phyloP scores from a whole-genome alignment of 1,140 invertebrate genomes.

The Ylistrum balloti region DNA sequence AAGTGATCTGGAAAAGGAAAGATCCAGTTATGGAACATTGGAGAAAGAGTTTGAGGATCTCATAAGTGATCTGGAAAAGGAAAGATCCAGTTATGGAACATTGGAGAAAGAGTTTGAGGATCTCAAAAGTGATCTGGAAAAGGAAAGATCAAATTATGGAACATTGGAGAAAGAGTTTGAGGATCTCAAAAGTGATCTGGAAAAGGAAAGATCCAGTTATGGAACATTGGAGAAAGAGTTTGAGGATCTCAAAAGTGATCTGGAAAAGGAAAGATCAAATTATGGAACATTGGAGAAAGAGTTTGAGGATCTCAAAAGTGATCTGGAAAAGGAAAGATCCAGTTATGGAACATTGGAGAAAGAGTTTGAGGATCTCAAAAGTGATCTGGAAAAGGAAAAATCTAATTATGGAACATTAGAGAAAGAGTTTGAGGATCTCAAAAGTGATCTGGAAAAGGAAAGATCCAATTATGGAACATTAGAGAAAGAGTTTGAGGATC shows the following conservation, averaged over 20 bases:
- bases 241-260: constrained; percentile 48
- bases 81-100: too few relatives aligned
- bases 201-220: background rate
- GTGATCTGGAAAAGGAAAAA: background rate
- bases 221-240: constrained; percentile 6
- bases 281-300: constrained; percentile 18
- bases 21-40: background rate
- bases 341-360: constrained; percentile 44
- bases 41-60: constrained; percentile 43
- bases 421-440: background rate
- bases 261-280: constrained; percentile 29
- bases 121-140: constrained; percentile 1
- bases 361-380: constrained; percentile 23
- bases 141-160: background rate
- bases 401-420: background rate
- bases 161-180: background rate
- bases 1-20: constrained; percentile 48
- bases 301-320: constrained; percentile 44
- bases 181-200: constrained; percentile 46
- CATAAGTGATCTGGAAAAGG: background rate
- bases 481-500: constrained; percentile 47
- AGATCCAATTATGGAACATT: background rate
- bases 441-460: constrained; percentile 46
- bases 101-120: constrained; percentile 42
- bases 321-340: constrained; percentile 49